Conservation (phyloP, 2,113 vertebrate genomes). For the Ivindomyrus marchei region DNA sequence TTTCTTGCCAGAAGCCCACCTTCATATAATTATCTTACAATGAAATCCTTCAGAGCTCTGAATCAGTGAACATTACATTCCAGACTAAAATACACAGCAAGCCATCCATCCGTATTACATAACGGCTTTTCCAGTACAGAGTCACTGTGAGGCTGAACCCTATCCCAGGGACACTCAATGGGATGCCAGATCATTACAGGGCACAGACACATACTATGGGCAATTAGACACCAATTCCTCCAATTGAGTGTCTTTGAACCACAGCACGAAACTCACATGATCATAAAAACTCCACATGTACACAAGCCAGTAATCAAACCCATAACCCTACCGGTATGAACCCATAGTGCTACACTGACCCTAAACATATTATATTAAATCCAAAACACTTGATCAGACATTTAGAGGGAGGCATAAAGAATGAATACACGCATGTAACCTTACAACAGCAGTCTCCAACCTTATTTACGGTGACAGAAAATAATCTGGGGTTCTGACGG, state of each 20-base stretch:
- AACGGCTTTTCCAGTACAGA: neutral
- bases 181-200: neutral
- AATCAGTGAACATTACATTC: neutral
- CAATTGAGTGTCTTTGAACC: neutral
- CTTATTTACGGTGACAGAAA: neutral
- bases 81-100: neutral
- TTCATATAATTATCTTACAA: neutral
- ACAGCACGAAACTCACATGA: neutral
- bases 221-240: neutral
- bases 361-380: neutral
- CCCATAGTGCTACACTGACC: neutral
- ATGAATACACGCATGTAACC: neutral
- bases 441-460: neutral
- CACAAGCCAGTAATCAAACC: neutral
- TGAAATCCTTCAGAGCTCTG: neutral
- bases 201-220: neutral
- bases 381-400: neutral
- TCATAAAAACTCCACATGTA: neutral
- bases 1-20: neutral
- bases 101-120: neutral
- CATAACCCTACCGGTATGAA: neutral
- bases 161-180: neutral
- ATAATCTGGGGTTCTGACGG: neutral
- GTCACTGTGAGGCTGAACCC: neutral
- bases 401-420: neutral